A percentile compares a stretch with the other conserved stretches of the same genome.
These are phyloP conservation scores for Tuberolachnus salignus DNA, from an alignment of 2,888 invertebrate genomes.

Conservation along the genomic window DNA sequence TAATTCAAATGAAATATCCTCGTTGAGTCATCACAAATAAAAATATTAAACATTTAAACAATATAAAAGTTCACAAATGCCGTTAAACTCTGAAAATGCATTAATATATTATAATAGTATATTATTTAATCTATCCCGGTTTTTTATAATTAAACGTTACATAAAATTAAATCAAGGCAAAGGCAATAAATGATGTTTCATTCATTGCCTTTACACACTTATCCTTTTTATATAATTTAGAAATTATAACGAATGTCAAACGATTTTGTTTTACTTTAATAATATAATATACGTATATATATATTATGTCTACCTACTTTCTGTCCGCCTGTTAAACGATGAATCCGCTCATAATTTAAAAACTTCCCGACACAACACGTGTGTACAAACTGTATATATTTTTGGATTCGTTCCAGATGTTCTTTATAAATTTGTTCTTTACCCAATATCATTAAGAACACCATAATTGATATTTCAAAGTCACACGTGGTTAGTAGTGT, in stretches of 20 bases:
- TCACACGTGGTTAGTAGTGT: slow-evolving; percentile 25
- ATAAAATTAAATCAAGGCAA: background rate
- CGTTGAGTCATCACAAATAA: no score
- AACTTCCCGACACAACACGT: background rate
- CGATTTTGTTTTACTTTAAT: background rate
- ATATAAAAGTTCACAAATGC: no score
- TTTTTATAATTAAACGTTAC: background rate
- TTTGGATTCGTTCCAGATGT: slow-evolving; percentile 27
- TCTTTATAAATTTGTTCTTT: slow-evolving; percentile 38
- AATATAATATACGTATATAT: no score
- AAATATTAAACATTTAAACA: no score
- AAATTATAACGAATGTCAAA: background rate
- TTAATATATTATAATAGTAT: no score
- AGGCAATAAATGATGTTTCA: no score
- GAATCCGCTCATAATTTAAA: background rate
- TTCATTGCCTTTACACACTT: slow-evolving; percentile 12
- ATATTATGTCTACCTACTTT: no score
- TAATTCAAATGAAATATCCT: no score
- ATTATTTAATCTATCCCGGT: no score
- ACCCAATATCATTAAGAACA: slow-evolving; percentile 46
- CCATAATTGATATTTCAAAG: slow-evolving; percentile 51
- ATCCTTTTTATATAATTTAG: slow-evolving; percentile 4
- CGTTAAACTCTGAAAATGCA: no score
- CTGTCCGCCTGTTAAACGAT: slow-evolving; percentile 7
- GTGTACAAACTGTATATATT: slow-evolving; percentile 18